phyloP scores from a whole-genome alignment of 1,140 invertebrate species.

The Drosophila suzukii region DNA sequence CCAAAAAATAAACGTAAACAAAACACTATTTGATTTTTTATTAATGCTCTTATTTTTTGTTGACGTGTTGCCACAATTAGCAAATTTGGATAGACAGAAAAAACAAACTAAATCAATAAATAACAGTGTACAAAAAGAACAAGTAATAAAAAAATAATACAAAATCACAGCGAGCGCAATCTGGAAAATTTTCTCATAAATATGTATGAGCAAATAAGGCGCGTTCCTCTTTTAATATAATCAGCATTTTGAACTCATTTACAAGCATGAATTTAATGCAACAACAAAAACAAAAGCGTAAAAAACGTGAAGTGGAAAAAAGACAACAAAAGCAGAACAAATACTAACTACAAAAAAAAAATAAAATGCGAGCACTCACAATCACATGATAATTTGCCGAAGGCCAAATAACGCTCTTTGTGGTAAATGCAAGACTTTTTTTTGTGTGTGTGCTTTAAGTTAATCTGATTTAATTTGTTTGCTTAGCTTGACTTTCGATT shows the following conservation, averaged over 20 bases:
- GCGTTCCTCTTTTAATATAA: constrained; percentile 10
- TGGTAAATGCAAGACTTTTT: constrained; percentile 45
- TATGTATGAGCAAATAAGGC: constrained; percentile 44
- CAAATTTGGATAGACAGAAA: neutral
- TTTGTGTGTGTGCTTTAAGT: constrained; percentile 3
- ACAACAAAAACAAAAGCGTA: constrained; percentile 2
- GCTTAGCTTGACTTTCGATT: constrained; percentile 2
- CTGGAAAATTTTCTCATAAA: constrained; percentile 57
- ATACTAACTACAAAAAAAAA: constrained; percentile 30
- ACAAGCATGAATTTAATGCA: constrained; percentile 24
- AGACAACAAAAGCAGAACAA: constrained; percentile 14
- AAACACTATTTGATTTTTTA: neutral
- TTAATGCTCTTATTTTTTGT: constrained; percentile 12
- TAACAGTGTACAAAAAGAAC: constrained; percentile 2
- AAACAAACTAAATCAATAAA: constrained; percentile 12
- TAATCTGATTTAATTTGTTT: constrained; percentile 44
- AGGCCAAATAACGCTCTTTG: constrained; percentile 53
- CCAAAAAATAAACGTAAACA: neutral
- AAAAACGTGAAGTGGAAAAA: neutral
- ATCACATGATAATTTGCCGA: constrained; percentile 65
- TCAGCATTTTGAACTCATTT: constrained; percentile 2
- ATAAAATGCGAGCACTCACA: constrained; percentile 42
- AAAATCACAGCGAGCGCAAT: neutral
- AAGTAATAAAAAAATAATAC: neutral
- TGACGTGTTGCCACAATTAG: constrained; percentile 54